Evolutionary conservation across 1,140 invertebrate species (phyloP), one percentile per base, ranked within the genome.

Genomic region (Acromyrmex echinatior): DNA sequence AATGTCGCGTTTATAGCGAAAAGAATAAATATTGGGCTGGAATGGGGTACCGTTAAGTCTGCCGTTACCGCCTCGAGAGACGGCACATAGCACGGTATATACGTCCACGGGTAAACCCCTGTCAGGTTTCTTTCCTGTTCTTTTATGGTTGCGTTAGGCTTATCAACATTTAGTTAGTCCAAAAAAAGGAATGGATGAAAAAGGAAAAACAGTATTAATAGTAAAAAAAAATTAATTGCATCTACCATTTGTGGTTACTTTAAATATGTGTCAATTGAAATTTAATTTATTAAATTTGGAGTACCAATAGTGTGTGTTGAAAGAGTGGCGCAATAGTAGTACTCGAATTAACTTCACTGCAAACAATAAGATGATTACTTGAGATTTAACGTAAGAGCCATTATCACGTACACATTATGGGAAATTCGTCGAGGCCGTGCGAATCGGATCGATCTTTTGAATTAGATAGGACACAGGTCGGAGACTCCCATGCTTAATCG

Each of bases 61-160:
- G 94, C 95, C 94, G 94, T 95, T 95, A 95, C 93, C 93, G 94
- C 94, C 94, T 95, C 91, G 91, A 95, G 94, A 92, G 91, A 93
- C 65, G 68, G 91, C 88, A 81, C 90, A 87, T 87, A 91, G 86
- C 81, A 79, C 78, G 49, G 74, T 91, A 74, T 90, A 90, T 84
- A 65, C 58, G 80, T 85, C 66, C 80, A 89, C 39, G 79, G 81
- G 76, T 88, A 89, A 45, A 90, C 86, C 76, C 77, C 66, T 84
- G 82, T 86, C 87, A 76, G 88, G 73, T 89, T 91, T 92, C 88
- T 86, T 91, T 86, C 86, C 58, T 79, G 74, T 77, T 87, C 58
- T 21, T 70, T 73, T 62, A 21, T 58, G 49, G 53, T 76, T 53
- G 89, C 60, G 25, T 35, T 56, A 70, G 28, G 76, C 49, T 49